Percentiles rank a stretch among this genome's conserved stretches.
Evolutionary conservation across 1,140 invertebrate species (phyloP).

Genomic region (Vanessa atalanta): DNA sequence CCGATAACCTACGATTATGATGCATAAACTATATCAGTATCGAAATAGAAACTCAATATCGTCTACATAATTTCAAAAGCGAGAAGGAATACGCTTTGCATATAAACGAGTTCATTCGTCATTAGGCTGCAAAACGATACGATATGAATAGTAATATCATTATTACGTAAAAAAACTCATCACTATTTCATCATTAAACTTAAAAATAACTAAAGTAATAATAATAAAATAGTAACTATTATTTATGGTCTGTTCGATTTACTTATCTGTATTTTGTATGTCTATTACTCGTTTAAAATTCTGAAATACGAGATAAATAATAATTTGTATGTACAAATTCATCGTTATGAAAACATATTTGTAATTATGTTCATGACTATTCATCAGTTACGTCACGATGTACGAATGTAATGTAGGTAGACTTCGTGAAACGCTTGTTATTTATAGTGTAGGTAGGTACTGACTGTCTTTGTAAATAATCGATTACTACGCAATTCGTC

Average conservation of each 20-base stretch:
- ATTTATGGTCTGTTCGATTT: neutral
- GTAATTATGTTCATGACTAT: slow-evolving; percentile 31
- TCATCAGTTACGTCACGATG: slow-evolving; percentile 27
- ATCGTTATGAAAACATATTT: slow-evolving; percentile 23
- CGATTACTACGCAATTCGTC: neutral
- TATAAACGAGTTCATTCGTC: slow-evolving; percentile 15
- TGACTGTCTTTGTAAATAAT: neutral
- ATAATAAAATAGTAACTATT: neutral
- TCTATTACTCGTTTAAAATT: slow-evolving; percentile 10
- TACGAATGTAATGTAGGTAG: slow-evolving; percentile 12
- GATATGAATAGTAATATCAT: slow-evolving; percentile 14
- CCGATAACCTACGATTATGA: neutral
- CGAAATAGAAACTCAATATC: slow-evolving; percentile 19
- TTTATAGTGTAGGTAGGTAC: neutral
- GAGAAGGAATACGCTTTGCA: slow-evolving; percentile 1
- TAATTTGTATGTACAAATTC: slow-evolving; percentile 14
- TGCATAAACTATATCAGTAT: slow-evolving; percentile 2
- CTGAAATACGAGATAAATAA: slow-evolving; percentile 14
- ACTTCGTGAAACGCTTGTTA: slow-evolving; percentile 13
- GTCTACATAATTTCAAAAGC: slow-evolving; percentile 22
- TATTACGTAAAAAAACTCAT: slow-evolving; percentile 20
- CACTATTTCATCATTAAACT: neutral
- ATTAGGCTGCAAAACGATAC: slow-evolving; percentile 16
- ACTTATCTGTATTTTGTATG: neutral
- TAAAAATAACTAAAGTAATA: neutral